phyloP scores from a whole-genome alignment of 2,113 vertebrate genomes.

The Melanerpes formicivorus region DNA sequence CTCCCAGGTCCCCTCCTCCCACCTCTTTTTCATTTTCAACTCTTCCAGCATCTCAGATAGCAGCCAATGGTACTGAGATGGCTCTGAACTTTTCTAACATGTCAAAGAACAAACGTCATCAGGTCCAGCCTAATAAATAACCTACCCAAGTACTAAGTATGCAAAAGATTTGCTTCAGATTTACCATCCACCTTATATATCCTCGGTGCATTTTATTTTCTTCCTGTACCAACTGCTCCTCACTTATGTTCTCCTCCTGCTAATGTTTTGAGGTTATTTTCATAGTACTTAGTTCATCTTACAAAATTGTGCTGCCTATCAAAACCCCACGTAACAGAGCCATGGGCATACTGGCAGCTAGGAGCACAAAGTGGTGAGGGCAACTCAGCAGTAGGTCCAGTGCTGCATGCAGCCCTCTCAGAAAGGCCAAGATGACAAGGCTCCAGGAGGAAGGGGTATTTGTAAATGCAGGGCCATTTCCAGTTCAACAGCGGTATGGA shows the following conservation, averaged over 20 bases:
- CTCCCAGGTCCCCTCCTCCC: neutral
- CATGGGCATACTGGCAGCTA: accelerated
- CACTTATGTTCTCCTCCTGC: neutral
- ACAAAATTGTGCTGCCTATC: neutral
- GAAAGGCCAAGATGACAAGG: neutral
- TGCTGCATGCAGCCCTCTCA: neutral
- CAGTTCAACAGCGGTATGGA: accelerated
- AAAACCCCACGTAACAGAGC: neutral
- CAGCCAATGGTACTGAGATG: neutral
- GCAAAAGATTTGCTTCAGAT: neutral
- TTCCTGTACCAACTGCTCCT: neutral
- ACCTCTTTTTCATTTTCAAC: neutral
- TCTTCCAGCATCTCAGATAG: neutral
- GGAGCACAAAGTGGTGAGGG: accelerated
- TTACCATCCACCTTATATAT: neutral
- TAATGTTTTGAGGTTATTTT: neutral
- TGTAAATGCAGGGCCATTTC: too few relatives aligned
- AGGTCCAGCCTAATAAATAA: neutral
- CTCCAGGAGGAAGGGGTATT: neutral
- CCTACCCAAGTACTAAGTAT: neutral
- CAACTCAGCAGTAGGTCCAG: neutral
- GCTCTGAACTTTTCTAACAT: neutral
- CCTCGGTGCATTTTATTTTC: neutral
- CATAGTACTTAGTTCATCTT: neutral
- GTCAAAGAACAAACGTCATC: neutral